Base-by-base conservation (phyloP, 1,140 invertebrate species). In the Aricia agestis region DNA sequence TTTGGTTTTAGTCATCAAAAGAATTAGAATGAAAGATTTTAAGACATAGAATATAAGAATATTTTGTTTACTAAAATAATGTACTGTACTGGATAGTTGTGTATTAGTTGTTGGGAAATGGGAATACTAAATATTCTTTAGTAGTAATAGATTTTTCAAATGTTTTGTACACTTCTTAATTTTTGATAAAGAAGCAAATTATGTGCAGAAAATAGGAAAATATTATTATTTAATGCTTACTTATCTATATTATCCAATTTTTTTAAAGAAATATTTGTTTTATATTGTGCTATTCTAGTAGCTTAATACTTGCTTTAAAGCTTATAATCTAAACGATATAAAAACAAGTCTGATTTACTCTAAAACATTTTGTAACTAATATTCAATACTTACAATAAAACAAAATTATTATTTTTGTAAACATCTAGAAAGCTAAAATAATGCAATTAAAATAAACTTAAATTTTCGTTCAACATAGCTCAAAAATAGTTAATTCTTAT, bases 1-100 rank as follows among this genome's bases (percentile, higher is more conserved):
- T 69, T 59, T 59, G 52, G 15, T 17, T 69, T 61, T 69, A 58
- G 13, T 59, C 52, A 63, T 63, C 59, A 63, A 63, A 63, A 63
- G 59, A 63, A 63, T 63, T 63, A 63, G 59, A 63, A 63, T 63
- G 59, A 63, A 63, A 19, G 7, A 19, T 1, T 63, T 25, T 25
- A 25, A 25, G 25, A 59, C 6, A 6, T 36, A 36, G 9, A 36
- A 36, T 36, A 36, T 36, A 36, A 36, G 36, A 36, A 36, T 36
- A 36, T 36, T 36, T 36, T 36, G 36, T 36, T 36, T 36, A 36
- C 9, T 36, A 36, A 36, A 36, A 36, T 36, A 9, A 36, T 36
- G 36, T 36, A 36, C 36, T 36, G 36, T 6, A 36, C 36, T 36
- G 36, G 2, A 36, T 36, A 36, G 36, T 9, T 36, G 36, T 36